Percentiles rank a stretch among this genome's conserved stretches.
Conservation (phyloP, 2,113 vertebrate species). For the Martes martes region DNA sequence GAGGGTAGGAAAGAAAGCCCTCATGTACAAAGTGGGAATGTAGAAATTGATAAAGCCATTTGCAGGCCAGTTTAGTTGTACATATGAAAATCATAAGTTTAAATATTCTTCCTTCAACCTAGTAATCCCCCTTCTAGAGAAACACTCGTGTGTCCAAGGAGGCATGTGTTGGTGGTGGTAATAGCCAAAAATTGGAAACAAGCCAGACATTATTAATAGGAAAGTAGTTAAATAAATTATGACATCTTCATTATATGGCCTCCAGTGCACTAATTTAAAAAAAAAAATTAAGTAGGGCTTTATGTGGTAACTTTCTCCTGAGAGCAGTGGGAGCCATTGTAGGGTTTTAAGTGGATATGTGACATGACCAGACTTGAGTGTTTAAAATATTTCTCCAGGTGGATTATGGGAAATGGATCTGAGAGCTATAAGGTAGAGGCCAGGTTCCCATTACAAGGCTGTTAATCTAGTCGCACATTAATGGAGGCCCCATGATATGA, state of each 20-base stretch:
- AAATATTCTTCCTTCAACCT: constrained; percentile 7
- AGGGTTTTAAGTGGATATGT: background rate
- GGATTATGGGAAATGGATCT: constrained; percentile 29
- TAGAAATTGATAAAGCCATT: background rate
- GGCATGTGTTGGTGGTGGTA: background rate
- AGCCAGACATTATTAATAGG: constrained; percentile 41
- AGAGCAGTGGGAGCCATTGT: background rate
- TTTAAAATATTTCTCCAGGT: background rate
- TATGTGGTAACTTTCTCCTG: background rate
- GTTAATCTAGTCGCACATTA: background rate
- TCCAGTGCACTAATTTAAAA: background rate
- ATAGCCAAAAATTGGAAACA: constrained; percentile 3
- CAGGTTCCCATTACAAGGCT: background rate
- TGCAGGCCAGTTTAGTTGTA: background rate
- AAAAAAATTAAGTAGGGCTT: background rate
- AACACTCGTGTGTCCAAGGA: background rate
- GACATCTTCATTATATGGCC: background rate
- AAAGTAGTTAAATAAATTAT: constrained; percentile 52
- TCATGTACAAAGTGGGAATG: background rate
- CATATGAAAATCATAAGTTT: background rate
- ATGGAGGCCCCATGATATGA: background rate
- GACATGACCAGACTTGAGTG: constrained; percentile 4
- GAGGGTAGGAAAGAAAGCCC: background rate
- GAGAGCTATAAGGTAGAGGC: background rate
- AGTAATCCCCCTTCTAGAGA: background rate